Base-by-base conservation (phyloP, 35 echinoderm and acorn worm species). In the Chiridota heheva region DNA sequence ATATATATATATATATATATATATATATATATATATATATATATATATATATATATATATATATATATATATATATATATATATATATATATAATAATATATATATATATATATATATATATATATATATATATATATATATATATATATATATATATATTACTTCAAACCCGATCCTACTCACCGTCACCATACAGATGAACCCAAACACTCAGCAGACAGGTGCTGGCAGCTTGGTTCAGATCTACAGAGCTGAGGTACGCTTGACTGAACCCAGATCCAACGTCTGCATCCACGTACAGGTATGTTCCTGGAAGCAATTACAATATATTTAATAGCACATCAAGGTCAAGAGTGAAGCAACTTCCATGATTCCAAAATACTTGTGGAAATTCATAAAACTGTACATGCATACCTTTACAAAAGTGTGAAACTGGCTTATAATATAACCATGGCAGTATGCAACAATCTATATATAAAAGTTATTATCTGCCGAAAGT, bases 171-270 rank as follows among this genome's bases (percentile, higher is more conserved):
- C n/a, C n/a, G n/a, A n/a, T n/a, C n/a, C n/a, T n/a, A n/a, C 80
- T 69, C 22, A 95, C 91, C 91, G 20, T 64, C 7, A 28, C 91
- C 91, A 65, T 95, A 83, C 43, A 95, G 81, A 49, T 95, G 91
- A 16, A 82, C 81, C 91, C 91, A 95, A 33, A 95, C 61, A 3
- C 78, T 70, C 16, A 95, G 69, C 40, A 95, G 36, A 53, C 91
- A 95, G 15, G 86, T 83, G 2, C 86, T 47, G 24, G 65, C 66
- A 1, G 91, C 81, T 32, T 95, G 40, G 44, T 85, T 65, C 17
- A 89, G 37, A 15, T 80, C 73, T 65, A 75, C 72, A 1, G 91
- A 65, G 7, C 51, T 47, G 7, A 89, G 28, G 0, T 63, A 34
- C 5, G 86, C 86, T 18, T 57, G 69, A 35, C 80, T 80, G 28